Conservation (phyloP, 2,888 invertebrate genomes). For the Dysmachus trigonus region DNA sequence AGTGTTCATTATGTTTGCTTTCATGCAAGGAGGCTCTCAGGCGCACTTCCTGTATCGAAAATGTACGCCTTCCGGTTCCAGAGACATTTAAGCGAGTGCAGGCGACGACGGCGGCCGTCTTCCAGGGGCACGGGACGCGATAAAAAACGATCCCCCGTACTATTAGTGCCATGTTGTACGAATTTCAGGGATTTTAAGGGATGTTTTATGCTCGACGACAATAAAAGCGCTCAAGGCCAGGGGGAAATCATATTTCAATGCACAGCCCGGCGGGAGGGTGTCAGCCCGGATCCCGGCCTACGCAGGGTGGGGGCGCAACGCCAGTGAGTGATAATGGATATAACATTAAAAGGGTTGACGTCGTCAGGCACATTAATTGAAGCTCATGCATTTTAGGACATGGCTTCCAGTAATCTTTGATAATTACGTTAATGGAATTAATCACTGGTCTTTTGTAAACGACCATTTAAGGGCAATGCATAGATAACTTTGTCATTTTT, state of each 20-base stretch:
- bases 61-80: conserved; percentile 23
- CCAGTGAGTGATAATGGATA: conserved; percentile 42
- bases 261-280: conserved; percentile 32
- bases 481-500: neutral
- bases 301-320: conserved; percentile 30
- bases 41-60: conserved; percentile 19
- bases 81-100: neutral
- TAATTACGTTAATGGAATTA: conserved; percentile 64
- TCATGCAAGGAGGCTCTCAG: neutral
- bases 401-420: conserved; percentile 57
- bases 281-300: neutral
- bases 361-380: conserved; percentile 39
- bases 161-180: conserved; percentile 49
- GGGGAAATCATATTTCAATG: conserved; percentile 45
- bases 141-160: conserved; percentile 36
- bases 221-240: conserved; percentile 33
- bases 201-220: conserved; percentile 44
- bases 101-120: neutral
- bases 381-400: conserved; percentile 23
- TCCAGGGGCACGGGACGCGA: neutral
- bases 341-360: conserved; percentile 50
- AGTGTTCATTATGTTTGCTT: neutral
- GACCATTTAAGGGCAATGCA: conserved; percentile 37
- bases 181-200: conserved; percentile 47
- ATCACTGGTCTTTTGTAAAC: conserved; percentile 55